Conservation (phyloP, 2,888 invertebrate species). For the Branchellion lobata region DNA sequence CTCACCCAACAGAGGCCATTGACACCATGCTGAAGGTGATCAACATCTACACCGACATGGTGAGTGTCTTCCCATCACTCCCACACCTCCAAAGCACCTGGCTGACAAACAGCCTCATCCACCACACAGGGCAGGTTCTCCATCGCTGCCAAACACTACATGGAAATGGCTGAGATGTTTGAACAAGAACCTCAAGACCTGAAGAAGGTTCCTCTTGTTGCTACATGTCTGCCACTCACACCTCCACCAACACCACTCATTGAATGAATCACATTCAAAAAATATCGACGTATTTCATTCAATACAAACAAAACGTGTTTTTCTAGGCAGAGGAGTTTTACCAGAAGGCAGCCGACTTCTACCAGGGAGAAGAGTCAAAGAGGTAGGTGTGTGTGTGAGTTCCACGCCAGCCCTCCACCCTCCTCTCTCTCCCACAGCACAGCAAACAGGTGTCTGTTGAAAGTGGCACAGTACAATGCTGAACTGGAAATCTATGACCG, state of each 20-base stretch:
- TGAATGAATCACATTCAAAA: neutral
- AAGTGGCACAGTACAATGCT: slow-evolving; percentile 94
- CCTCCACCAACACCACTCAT: too few relatives aligned
- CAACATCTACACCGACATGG: slow-evolving; percentile 96
- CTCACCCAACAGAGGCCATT: slow-evolving; percentile 76
- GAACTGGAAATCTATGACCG: slow-evolving; percentile 94
- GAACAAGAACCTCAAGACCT: slow-evolving; percentile 85
- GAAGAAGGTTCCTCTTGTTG: slow-evolving; percentile 66
- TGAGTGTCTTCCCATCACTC: slow-evolving; percentile 53
- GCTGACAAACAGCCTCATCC: neutral
- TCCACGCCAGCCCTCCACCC: too few relatives aligned
- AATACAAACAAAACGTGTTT: neutral
- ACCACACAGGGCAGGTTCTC: slow-evolving; percentile 77
- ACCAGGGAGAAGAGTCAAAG: slow-evolving; percentile 94
- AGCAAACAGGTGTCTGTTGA: slow-evolving; percentile 94
- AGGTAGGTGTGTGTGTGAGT: too few relatives aligned
- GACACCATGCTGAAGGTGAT: slow-evolving; percentile 85
- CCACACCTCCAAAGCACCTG: neutral
- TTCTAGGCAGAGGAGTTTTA: slow-evolving; percentile 80
- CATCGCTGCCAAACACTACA: slow-evolving; percentile 94
- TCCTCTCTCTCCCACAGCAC: slow-evolving; percentile 66
- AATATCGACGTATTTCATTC: neutral
- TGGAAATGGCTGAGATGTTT: slow-evolving; percentile 90
- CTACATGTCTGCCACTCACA: too few relatives aligned
- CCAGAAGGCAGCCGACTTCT: slow-evolving; percentile 97